Conservation (phyloP, 2,113 vertebrate species). For the Notarius quadriscutis region DNA sequence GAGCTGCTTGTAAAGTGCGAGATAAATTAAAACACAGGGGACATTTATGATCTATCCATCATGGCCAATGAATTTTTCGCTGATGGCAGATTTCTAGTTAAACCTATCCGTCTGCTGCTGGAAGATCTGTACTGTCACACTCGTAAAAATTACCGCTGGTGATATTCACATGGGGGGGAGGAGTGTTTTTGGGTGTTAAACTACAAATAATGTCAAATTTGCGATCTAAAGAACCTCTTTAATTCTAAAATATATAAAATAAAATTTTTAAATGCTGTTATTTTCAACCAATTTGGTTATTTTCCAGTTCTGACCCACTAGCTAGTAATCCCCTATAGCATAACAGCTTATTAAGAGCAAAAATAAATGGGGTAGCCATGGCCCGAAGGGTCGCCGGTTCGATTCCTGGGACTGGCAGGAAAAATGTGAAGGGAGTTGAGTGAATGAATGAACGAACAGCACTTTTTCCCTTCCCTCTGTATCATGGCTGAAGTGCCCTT, state of each 20-base stretch:
- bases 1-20: constrained; percentile 57
- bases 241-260: background rate
- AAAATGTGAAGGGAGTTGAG: too few species aligned
- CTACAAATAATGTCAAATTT: background rate
- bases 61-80: constrained; percentile 45
- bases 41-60: constrained; percentile 57
- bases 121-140: background rate
- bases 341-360: background rate
- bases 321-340: background rate
- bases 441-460: too few species aligned
- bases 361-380: background rate
- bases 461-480: too few species aligned
- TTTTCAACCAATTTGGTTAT: background rate
- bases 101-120: constrained; percentile 12
- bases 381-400: too few species aligned
- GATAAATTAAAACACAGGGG: constrained; percentile 51
- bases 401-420: too few species aligned
- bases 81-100: constrained; percentile 17
- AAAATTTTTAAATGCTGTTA: background rate
- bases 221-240: background rate
- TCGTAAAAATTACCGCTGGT: background rate
- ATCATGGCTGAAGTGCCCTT: too few species aligned
- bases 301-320: background rate
- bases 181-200: too few species aligned
- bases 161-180: background rate